phyloP scores from a whole-genome alignment of 2,888 invertebrate species.

The Abrostola triplasia region DNA sequence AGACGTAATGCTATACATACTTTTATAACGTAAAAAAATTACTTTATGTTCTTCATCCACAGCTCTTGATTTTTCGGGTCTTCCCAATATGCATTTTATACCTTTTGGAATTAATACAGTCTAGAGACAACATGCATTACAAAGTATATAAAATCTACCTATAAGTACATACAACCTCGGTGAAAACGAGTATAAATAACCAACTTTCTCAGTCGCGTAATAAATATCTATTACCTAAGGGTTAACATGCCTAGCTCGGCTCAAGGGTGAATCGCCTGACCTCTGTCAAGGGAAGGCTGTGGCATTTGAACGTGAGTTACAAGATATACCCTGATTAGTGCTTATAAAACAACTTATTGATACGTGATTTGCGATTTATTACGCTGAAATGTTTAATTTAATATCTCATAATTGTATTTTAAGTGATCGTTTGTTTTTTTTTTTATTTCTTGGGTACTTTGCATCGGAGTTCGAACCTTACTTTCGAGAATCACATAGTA shows the following conservation, averaged over 20 bases:
- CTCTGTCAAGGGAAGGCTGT: conserved; percentile 52
- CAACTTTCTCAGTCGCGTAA: conserved; percentile 33
- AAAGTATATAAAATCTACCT: no score
- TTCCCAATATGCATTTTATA: no score
- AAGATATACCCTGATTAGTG: neutral
- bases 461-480: no score
- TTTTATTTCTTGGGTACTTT: no score
- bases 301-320: conserved; percentile 39
- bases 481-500: no score
- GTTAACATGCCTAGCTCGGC: conserved; percentile 23
- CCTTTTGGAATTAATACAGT: no score
- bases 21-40: no score
- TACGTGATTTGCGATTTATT: conserved; percentile 14
- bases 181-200: conserved; percentile 10
- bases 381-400: conserved; percentile 1
- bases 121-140: no score
- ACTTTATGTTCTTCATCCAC: no score
- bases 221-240: conserved; percentile 28
- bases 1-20: no score
- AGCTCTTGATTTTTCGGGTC: no score
- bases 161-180: neutral
- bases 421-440: neutral
- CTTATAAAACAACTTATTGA: neutral
- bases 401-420: neutral
- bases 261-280: conserved; percentile 38